Evolutionary conservation across 2,888 invertebrate species (phyloP), one percentile per base, ranked within the genome.

Genomic region (Orthosia cruda): DNA sequence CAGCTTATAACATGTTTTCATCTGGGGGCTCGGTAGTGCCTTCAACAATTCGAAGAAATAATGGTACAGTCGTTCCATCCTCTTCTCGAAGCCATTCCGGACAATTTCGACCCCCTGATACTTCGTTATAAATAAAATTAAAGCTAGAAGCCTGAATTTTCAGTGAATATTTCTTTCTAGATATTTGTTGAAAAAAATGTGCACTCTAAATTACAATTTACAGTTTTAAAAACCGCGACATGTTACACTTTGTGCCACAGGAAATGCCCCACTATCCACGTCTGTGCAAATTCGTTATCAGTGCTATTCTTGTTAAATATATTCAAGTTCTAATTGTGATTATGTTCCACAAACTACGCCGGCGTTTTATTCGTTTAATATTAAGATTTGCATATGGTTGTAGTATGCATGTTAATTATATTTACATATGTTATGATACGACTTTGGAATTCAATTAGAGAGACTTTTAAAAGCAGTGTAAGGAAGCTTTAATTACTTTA

Each of bases 271-370:
- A 92, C 92, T 93, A 94, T 90, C 91, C 92, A 91, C 92, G 91
- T 92, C 92, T 95, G 94, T 93, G 95, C 94, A 95, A 95, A 96
- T 96, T 96, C 96, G 95, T 96, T 96, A 95, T 94, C 94, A 91
- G 91, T 92, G 94, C 93, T 92, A 93, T 94, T 95, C 95, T 95
- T 94, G 94, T 90, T 93, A 93, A 94, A 94, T 94, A 93, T 93
- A 95, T 95, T 94, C 94, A 88, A 92, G 92, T 92, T 91, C 92
- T 93, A 94, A 95, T 94, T 94, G 91, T 92, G 90, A 95, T 93
- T 93, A 93, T 91, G 89, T 92, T 91, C 89, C 89, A 88, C 91
- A 90, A 93, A 93, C 91, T 91, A 88, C 87, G 88, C 63, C 50
- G 16, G 15, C 65, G 81, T 79, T 75, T 82, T 78, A 77, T 85